Conservation (phyloP, 2,797 vertebrate species). For the Cichlasoma orientale region DNA sequence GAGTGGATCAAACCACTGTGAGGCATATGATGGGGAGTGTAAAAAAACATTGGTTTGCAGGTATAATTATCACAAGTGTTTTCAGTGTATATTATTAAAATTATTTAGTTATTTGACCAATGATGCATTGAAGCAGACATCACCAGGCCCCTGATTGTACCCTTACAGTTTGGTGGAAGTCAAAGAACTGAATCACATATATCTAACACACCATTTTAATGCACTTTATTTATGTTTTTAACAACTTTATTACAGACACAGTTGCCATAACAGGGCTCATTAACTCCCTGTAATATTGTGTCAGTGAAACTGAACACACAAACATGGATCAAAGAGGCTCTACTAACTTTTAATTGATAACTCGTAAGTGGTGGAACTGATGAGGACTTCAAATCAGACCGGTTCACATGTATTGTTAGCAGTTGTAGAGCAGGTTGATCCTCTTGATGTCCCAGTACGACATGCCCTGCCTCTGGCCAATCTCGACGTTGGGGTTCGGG, state of each 20-base stretch:
- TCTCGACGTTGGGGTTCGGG: slow-evolving; percentile 29
- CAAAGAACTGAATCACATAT: not conserved
- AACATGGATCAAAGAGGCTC: too few species aligned
- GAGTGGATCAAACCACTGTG: not conserved
- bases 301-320: too few species aligned
- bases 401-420: not conserved
- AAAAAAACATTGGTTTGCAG: not conserved
- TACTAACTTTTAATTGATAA: not conserved
- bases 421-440: not conserved
- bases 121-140: not conserved
- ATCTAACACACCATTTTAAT: not conserved
- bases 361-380: not conserved
- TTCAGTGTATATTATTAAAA: not conserved
- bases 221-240: not conserved
- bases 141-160: too few species aligned
- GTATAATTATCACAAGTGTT: not conserved
- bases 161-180: not conserved
- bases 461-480: slow-evolving; percentile 48
- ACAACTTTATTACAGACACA: not conserved
- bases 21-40: not conserved
- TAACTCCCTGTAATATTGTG: not conserved
- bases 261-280: not conserved
- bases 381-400: not conserved
- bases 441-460: not conserved
- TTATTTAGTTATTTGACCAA: too few species aligned